These are phyloP conservation scores for Diplodus puntazzo DNA, from an alignment of 2,797 vertebrate species.

Conservation along the genomic window DNA sequence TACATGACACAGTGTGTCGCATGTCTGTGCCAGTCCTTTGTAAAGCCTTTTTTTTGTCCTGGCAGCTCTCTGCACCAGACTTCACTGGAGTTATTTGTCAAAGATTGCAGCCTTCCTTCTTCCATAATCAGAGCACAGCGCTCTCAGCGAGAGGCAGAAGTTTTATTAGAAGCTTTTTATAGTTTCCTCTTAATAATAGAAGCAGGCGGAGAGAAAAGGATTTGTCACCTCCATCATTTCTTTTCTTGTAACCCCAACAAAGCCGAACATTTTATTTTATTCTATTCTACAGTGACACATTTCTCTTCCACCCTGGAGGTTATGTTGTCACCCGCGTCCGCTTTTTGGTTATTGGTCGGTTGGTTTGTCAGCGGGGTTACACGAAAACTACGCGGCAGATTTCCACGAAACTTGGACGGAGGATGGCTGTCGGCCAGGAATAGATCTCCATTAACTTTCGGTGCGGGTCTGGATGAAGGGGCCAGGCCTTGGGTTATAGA, in stretches of 20 bases:
- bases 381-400: no score
- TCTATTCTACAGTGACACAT: not conserved
- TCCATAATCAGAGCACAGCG: not conserved
- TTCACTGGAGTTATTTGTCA: not conserved
- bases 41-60: constrained; percentile 1
- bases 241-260: not conserved
- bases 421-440: no score
- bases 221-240: not conserved
- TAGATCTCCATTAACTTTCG: no score
- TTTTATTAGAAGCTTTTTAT: not conserved
- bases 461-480: no score
- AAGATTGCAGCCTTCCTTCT: not conserved
- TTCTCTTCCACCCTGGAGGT: not conserved
- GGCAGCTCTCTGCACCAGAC: not conserved
- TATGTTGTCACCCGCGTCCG: no score
- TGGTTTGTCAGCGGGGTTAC: no score
- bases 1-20: not conserved
- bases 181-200: not conserved
- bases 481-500: no score
- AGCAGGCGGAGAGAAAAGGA: not conserved
- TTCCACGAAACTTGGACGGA: no score
- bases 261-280: not conserved
- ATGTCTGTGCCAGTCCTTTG: not conserved
- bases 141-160: not conserved
- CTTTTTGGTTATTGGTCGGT: no score